Conservation (phyloP, 2,797 vertebrate genomes). For the Malurus splendens region DNA sequence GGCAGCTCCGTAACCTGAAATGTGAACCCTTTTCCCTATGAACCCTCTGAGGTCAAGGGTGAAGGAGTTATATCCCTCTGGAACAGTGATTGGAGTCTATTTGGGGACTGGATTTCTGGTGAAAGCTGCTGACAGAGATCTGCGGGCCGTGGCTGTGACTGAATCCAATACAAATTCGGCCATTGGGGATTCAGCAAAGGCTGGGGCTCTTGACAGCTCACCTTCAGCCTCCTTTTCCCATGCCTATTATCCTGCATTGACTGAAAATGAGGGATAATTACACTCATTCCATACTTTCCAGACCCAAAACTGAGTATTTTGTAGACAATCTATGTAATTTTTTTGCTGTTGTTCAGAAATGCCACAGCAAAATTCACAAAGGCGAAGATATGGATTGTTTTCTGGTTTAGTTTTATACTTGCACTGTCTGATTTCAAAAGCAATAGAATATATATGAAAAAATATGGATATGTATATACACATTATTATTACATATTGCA, state of each 20-base stretch:
- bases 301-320: not conserved
- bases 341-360: not conserved
- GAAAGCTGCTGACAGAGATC: not conserved
- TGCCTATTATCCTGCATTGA: not conserved
- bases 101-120: not conserved
- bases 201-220: not conserved
- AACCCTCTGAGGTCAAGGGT: not conserved
- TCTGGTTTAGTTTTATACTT: not conserved
- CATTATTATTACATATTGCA: too few relatives aligned
- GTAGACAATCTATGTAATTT: not conserved
- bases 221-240: not conserved
- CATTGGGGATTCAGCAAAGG: not conserved
- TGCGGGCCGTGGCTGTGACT: not conserved
- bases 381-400: not conserved
- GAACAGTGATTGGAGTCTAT: not conserved
- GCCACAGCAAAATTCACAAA: not conserved
- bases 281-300: not conserved
- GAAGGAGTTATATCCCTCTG: not conserved
- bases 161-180: fast-evolving
- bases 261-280: not conserved
- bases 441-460: not conserved
- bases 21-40: not conserved
- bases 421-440: not conserved
- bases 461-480: too few relatives aligned
- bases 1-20: not conserved